Evolutionary conservation across 2,797 vertebrate genomes (phyloP).

Genomic region (Carduelis carduelis): DNA sequence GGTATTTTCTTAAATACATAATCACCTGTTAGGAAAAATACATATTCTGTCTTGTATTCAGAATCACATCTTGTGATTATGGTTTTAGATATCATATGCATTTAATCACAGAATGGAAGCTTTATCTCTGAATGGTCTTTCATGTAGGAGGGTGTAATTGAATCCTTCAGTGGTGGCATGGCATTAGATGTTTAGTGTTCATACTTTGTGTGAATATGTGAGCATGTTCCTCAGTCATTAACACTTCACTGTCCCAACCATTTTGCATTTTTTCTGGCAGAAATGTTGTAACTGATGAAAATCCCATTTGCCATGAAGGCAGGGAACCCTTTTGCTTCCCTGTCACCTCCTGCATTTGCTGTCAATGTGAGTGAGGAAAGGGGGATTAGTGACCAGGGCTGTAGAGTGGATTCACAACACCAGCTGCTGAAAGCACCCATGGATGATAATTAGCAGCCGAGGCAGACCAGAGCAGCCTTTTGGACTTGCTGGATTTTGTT

Average conservation of each 20-base stretch:
- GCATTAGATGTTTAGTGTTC: neutral
- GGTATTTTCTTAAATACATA: slow-evolving; percentile 8
- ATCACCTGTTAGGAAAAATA: slow-evolving; percentile 8
- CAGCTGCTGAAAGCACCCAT: neutral
- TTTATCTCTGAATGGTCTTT: slow-evolving; percentile 12
- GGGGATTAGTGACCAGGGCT: neutral
- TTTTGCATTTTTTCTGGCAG: neutral
- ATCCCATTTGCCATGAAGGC: neutral
- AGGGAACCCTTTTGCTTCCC: neutral
- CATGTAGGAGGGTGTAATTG: neutral
- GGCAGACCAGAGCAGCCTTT: neutral
- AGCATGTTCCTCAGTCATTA: neutral
- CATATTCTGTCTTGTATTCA: neutral
- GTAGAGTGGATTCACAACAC: neutral
- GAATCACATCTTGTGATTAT: neutral
- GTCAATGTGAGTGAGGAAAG: neutral
- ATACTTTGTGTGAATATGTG: neutral
- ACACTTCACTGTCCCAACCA: neutral
- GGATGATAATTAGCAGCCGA: neutral
- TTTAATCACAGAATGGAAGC: slow-evolving; percentile 23
- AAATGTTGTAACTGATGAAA: neutral
- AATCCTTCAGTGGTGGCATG: neutral
- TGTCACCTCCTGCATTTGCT: neutral
- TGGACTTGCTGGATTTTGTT: neutral
- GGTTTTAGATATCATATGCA: neutral